Base-by-base conservation (phyloP, 2,888 invertebrate species). In the Perithous albicinctus region DNA sequence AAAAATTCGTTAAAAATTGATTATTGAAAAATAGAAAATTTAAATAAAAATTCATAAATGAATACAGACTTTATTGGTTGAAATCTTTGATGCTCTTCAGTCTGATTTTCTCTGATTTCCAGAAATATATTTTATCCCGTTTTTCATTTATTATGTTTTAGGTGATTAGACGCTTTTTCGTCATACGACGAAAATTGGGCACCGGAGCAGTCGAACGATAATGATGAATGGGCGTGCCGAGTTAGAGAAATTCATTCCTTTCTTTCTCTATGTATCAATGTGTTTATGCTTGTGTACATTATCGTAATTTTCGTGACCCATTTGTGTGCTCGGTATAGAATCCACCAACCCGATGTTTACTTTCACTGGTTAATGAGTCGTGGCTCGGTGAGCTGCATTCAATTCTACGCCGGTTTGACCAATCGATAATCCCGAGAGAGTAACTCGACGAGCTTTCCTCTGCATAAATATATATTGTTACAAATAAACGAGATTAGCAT, bases 321-420 rank as follows among this genome's bases (percentile, higher is more conserved):
- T 80, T 80, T 80, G 54, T 80, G 54, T 54, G 43, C 26, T n/a
- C 18, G 51, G 43, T 41, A 67, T 35, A n/a, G 64, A 69, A 67
- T 41, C 48, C 59, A 46, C 20, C n/a, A n/a, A n/a, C 56, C 54
- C 63, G 78, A 78, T 88, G 86, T 88, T 89, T 89, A 89, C 88
- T 88, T 87, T 89, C 86, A 82, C 84, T 84, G 86, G 85, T 88
- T 89, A 89, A 90, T 89, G 86, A 87, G 85, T 85, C 87, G 87
- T 87, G 88, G 86, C 86, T 76, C 77, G 80, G 82, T 83, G 80
- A 88, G 85, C 74, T 80, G 70, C 76, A 72, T 72, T 61, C 76
- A 59, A 67, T 77, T 73, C 67, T 77, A 38, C 32, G 81, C 84
- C 86, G 82, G 74, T 35, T 70, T 48, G 84, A 84, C 64, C 80